Evolutionary conservation across 1,140 invertebrate species (phyloP).

Genomic region (Dufourea novaeangliae): DNA sequence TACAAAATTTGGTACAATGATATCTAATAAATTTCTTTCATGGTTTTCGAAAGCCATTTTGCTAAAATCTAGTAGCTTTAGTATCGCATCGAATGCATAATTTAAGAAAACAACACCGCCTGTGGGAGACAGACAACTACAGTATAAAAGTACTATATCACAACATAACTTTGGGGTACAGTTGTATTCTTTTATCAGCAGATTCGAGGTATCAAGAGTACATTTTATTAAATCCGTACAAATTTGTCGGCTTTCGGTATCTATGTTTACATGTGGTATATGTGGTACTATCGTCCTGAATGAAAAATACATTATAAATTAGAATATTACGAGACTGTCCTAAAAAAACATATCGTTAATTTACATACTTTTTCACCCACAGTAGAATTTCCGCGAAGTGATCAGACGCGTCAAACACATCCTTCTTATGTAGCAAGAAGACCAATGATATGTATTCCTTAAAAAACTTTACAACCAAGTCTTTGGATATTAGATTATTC

Average conservation of each 20-base stretch:
- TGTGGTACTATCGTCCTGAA: constrained; percentile 52
- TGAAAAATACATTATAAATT: constrained; percentile 20
- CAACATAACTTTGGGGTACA: constrained; percentile 61
- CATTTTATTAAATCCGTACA: constrained; percentile 55
- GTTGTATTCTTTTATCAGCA: constrained; percentile 48
- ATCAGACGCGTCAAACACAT: constrained; percentile 43
- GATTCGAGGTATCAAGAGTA: constrained; percentile 54
- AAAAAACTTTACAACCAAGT: constrained; percentile 47
- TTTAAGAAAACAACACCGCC: constrained; percentile 59
- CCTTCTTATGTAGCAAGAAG: constrained; percentile 45
- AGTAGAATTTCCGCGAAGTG: constrained; percentile 47
- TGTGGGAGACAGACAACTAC: constrained; percentile 42
- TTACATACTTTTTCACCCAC: constrained; percentile 59
- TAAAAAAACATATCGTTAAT: neutral
- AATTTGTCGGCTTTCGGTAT: constrained; percentile 29
- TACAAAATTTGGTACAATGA: constrained; percentile 54
- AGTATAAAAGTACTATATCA: constrained; percentile 61
- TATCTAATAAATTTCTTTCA: constrained; percentile 50
- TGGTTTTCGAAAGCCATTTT: constrained; percentile 55
- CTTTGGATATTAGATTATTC: constrained; percentile 20
- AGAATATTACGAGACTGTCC: neutral
- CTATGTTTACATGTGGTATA: constrained; percentile 20
- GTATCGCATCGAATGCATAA: constrained; percentile 53
- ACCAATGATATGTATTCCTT: constrained; percentile 57
- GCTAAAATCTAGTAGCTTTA: constrained; percentile 55